phyloP scores from a whole-genome alignment of 1,140 invertebrate species.

The Achroia grisella region DNA sequence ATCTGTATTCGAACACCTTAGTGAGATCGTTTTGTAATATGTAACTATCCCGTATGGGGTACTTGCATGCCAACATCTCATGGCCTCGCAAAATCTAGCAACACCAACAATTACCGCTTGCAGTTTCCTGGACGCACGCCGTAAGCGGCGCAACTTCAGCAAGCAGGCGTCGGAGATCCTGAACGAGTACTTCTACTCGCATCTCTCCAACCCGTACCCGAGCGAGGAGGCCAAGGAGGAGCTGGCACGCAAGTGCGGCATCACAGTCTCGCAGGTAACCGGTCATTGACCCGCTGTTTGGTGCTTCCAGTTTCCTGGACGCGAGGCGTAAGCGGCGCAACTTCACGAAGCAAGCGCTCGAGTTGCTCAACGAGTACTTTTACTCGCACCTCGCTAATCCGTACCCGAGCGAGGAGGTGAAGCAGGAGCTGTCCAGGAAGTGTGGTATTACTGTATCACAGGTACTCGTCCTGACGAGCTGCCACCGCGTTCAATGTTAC shows the following conservation, averaged over 20 bases:
- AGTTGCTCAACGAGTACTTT: constrained; percentile 85
- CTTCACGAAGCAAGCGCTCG: constrained; percentile 99
- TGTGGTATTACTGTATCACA: constrained; percentile 96
- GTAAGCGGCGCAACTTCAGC: constrained; percentile 99
- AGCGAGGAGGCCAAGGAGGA: constrained; percentile 99
- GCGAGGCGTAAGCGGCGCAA: constrained; percentile 98
- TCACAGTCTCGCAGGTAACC: constrained; percentile 85
- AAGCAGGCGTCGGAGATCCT: constrained; percentile 99
- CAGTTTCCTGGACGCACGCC: constrained; percentile 96
- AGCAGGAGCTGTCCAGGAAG: constrained; percentile 98
- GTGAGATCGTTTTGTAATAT: too few relatives aligned
- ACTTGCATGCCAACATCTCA: constrained; percentile 25
- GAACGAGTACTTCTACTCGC: constrained; percentile 99
- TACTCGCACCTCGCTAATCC: constrained; percentile 77
- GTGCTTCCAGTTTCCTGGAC: constrained; percentile 89
- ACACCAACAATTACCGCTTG: constrained; percentile 47
- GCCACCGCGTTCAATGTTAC: not conserved
- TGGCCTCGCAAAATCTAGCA: constrained; percentile 20
- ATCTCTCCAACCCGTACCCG: constrained; percentile 99
- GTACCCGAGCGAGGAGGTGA: constrained; percentile 93
- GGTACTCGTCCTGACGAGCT: constrained; percentile 23
- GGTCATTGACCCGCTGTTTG: not conserved
- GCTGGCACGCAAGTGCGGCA: constrained; percentile 98
- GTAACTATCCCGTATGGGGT: too few relatives aligned
- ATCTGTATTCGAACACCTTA: too few relatives aligned